Base-by-base conservation (phyloP, 2,797 vertebrate genomes). In the Coregonus suidteri region DNA sequence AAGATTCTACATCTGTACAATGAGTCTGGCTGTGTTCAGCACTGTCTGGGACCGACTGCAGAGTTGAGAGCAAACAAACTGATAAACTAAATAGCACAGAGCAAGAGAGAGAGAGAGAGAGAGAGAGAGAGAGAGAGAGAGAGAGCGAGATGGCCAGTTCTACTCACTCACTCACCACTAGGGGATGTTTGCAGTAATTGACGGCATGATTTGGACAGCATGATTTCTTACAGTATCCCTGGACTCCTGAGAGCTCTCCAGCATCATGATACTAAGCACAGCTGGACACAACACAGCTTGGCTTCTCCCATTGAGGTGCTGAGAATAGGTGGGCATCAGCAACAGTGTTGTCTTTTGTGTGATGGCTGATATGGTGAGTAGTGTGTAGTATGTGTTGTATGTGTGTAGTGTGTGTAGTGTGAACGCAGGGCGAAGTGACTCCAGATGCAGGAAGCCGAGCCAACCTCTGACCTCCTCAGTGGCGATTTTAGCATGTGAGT, bases 381-480 rank as follows among this genome's bases (percentile, higher is more conserved):
- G 4, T 62, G 59, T 62, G 59, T 59, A 47, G 37, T 41, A 41
- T 41, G 37, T 41, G 37, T 7, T 41, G 37, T 1, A 41, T 41
- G 37, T 41, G 37, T 41, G 20, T 69, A 7, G 47, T 37, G 13
- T 16, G 35, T 37, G 5, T 41, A 74, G 18, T 47, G 5, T 64
- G 1, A 62, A 31, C 6, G 31, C 30, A 30, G 34, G 18, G n/a
- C 16, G 7, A 13, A 69, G 18, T 25, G n/a, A 35, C 52, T 59
- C 31, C 41, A 20, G 37, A 41, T 20, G 47, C 69, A 13, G 41
- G 41, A 71, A 25, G 18, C 18, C 4, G 41, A 47, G 20, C 41
- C 69, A 62, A 82, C 83, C 77, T 86, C 30, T 82, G 15, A 85
- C 78, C 81, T 41, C 37, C 37, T 41, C 37, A 41, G 37, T 41